Base-by-base conservation (phyloP, 2,797 vertebrate species). In the Macroramphosus scolopax region DNA sequence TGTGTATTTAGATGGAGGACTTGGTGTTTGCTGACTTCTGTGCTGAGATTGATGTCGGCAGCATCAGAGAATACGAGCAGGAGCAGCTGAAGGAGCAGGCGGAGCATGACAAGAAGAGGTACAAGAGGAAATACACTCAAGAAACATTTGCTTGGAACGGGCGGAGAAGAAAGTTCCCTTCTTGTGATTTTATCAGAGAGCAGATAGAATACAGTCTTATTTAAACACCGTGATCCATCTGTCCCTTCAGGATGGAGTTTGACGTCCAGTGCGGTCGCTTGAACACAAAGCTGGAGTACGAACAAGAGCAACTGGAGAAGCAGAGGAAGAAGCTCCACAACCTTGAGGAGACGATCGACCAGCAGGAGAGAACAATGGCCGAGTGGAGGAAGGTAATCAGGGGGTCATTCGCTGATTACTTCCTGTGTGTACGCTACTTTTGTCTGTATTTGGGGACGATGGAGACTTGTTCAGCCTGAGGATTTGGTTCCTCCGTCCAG, bases 1-100 rank as follows among this genome's bases (percentile, higher is more conserved):
- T n/a, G 3, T 64, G 28, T 63, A 3, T 77, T 51, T 77, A 99
- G 96, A 87, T 91, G 22, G 95, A 98, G 80, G 94, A 97, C 73
- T 13, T 12, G 39, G 89, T 98, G 73, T 99, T 98, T 83, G 72
- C 1, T 39, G 88, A 92, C 29, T 98, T 99, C 83, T 99, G 97
- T 72, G 87, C 88, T 63, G 91, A 93, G 84, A 92, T 97, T 5
- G 93, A 94, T 0, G 80, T 97, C 54, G 83, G 76, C 68, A 94
- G 87, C 78, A 98, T 98, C 72, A 91, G 94, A 55, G 89, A 94
- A 43, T 99, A 93, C 37, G 95, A 99, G 51, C 89, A 91, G 76
- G 92, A 91, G 51, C 79, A 86, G 26, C 51, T 95, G 59, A 93
- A 88, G 66, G 85, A 88, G 11, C 92, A 93, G 58, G 87, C 92